phyloP scores from a whole-genome alignment of 1,140 invertebrate species.

The Drosophila lacteicornis region DNA sequence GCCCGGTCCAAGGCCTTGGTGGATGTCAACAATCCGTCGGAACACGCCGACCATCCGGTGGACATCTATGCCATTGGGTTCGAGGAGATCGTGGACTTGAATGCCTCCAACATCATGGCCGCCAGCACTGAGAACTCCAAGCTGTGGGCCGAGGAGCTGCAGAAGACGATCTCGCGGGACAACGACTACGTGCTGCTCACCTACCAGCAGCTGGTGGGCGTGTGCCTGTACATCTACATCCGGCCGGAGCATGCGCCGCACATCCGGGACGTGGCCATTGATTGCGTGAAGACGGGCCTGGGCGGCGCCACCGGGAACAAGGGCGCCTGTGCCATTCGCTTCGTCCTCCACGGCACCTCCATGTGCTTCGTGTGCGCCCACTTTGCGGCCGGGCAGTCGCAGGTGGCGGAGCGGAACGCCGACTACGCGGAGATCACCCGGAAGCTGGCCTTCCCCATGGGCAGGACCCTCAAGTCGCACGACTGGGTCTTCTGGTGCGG shows the following conservation, averaged over 20 bases:
- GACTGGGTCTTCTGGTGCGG: constrained; percentile 99
- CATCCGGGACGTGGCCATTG: constrained; percentile 96
- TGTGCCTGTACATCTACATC: constrained; percentile 98
- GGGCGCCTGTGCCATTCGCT: constrained; percentile 97
- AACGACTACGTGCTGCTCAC: constrained; percentile 96
- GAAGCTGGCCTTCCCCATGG: constrained; percentile 97
- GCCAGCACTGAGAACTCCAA: constrained; percentile 98
- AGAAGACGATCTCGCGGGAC: constrained; percentile 94
- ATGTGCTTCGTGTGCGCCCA: constrained; percentile 99
- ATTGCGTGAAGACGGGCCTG: constrained; percentile 98
- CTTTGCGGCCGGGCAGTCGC: constrained; percentile 98
- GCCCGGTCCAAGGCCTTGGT: constrained; percentile 85
- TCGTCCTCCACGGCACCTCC: constrained; percentile 96
- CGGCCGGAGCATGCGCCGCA: constrained; percentile 93
- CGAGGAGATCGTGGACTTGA: constrained; percentile 99
- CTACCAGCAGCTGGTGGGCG: constrained; percentile 98
- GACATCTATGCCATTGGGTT: constrained; percentile 99
- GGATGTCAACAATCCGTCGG: constrained; percentile 85
- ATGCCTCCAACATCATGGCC: constrained; percentile 99
- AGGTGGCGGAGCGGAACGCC: constrained; percentile 95
- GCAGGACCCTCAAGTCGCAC: constrained; percentile 95
- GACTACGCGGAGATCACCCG: constrained; percentile 98
- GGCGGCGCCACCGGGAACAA: constrained; percentile 98
- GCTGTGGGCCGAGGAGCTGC: constrained; percentile 97
- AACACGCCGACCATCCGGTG: constrained; percentile 87